These are phyloP conservation scores for Thalassoma bifasciatum DNA, from an alignment of 2,113 vertebrate species.

Conservation along the genomic window DNA sequence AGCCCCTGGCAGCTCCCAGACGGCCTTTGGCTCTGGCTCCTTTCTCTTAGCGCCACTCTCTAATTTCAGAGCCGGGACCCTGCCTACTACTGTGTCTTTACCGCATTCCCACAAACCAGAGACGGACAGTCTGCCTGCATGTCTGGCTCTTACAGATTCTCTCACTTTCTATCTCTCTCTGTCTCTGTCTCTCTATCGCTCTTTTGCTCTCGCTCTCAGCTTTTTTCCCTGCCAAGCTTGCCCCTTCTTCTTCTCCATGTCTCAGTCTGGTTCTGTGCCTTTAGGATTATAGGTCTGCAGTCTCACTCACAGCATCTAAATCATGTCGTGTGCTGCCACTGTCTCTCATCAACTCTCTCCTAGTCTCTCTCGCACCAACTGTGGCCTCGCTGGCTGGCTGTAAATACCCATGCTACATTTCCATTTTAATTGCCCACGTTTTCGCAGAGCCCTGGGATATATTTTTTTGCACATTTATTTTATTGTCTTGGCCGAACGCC, in stretches of 20 bases:
- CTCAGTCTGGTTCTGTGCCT: conserved; percentile 61
- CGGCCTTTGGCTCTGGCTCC: conserved; percentile 74
- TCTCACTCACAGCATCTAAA: conserved; percentile 76
- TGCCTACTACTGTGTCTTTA: conserved; percentile 79
- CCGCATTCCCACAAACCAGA: conserved; percentile 81
- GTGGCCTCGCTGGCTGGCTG: conserved; percentile 55
- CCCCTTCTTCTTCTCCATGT: conserved; percentile 50
- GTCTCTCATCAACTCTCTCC: conserved; percentile 59
- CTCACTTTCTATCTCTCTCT: conserved; percentile 46
- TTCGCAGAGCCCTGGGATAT: conserved; percentile 55
- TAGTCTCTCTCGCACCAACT: conserved; percentile 50
- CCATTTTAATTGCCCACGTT: conserved; percentile 74
- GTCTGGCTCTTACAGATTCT: conserved; percentile 64
- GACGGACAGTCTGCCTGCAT: conserved; percentile 79
- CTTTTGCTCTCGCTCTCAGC: conserved; percentile 46
- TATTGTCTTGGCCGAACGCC: conserved; percentile 66
- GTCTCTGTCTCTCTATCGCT: conserved; percentile 50
- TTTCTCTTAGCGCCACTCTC: conserved; percentile 78
- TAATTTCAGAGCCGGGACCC: conserved; percentile 80
- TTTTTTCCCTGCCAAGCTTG: conserved; percentile 47
- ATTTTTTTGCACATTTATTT: conserved; percentile 74
- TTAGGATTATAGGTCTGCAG: conserved; percentile 72
- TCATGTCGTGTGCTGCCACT: conserved; percentile 68
- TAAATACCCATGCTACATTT: conserved; percentile 71
- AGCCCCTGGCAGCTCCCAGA: conserved; percentile 79